Evolutionary conservation across 1,140 invertebrate species (phyloP), one percentile per base, ranked within the genome.

Genomic region (Cydia strobilella): DNA sequence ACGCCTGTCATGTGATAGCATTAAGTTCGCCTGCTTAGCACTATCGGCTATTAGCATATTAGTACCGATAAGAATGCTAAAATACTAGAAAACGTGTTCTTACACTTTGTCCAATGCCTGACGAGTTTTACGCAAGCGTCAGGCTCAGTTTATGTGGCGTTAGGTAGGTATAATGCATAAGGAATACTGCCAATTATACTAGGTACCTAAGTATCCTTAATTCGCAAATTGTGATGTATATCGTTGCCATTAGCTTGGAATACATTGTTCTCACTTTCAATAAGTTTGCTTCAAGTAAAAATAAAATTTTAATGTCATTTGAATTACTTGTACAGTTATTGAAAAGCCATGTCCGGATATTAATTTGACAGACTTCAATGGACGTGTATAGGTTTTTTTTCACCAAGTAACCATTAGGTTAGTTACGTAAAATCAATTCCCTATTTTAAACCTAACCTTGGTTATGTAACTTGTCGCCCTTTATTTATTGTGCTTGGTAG

Each of bases 31-130:
- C 63, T 66, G 35, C 63, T 66, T 66, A 35, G 25, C 63, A 66
- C 63, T 66, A 66, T 66, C 63, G 13, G 63, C 63, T 66, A 59
- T 59, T 59, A 59, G 54, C 54, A 59, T 59, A 59, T 59, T 20
- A 59, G 54, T n/a, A 7, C 27, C 25, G 63, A 66, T 66, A 66
- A 66, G 15, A 27, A 66, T 66, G 63, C 63, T 66, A 66, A 66
- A 66, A 66, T 35, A 66, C 63, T 66, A 66, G 63, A 35, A 66
- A 66, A 66, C 63, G 63, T 31, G 63, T 66, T 66, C 63, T 66
- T 59, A 59, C 20, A 59, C 54, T 59, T 59, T 59, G 54, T 23
- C 54, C 20, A n/a, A 59, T 23, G 54, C 54, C 54, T 59, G 54
- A 12, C 54, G 23, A 20, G 54, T 10, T 7, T 59, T 59, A 54